These are phyloP conservation scores for Amazona guildingii DNA, from an alignment of 2,113 vertebrate species.

Conservation along the genomic window DNA sequence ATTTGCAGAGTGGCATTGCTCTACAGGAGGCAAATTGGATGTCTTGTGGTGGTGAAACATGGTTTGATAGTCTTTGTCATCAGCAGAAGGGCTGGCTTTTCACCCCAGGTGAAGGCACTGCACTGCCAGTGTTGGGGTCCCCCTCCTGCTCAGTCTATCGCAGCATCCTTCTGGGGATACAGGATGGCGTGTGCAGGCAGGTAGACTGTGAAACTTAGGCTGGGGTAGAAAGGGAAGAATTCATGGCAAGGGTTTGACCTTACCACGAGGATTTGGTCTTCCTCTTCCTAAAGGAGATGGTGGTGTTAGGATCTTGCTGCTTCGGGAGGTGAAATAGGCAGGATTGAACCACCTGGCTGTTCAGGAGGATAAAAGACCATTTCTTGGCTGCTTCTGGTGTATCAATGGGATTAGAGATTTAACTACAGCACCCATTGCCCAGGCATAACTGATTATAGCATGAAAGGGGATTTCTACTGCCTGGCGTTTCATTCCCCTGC, in stretches of 20 bases:
- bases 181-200: fast-evolving
- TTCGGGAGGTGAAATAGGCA: background rate
- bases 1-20: background rate
- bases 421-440: background rate
- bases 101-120: background rate
- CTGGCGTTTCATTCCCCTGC: background rate
- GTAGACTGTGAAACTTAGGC: background rate
- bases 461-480: background rate
- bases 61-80: background rate
- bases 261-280: background rate
- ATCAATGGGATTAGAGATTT: background rate
- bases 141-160: fast-evolving
- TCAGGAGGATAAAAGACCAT: background rate
- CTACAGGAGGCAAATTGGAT: background rate
- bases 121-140: fast-evolving
- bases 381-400: background rate
- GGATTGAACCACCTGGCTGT: background rate
- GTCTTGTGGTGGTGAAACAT: background rate
- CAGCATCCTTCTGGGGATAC: background rate
- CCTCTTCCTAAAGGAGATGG: background rate
- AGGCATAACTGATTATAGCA: background rate
- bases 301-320: background rate
- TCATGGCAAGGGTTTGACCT: background rate
- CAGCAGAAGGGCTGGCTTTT: background rate
- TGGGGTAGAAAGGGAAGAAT: background rate